A percentile compares a stretch with the other conserved stretches of the same genome.
Conservation (phyloP, 2,797 vertebrate genomes). For the Otolemur crassicaudatus region DNA sequence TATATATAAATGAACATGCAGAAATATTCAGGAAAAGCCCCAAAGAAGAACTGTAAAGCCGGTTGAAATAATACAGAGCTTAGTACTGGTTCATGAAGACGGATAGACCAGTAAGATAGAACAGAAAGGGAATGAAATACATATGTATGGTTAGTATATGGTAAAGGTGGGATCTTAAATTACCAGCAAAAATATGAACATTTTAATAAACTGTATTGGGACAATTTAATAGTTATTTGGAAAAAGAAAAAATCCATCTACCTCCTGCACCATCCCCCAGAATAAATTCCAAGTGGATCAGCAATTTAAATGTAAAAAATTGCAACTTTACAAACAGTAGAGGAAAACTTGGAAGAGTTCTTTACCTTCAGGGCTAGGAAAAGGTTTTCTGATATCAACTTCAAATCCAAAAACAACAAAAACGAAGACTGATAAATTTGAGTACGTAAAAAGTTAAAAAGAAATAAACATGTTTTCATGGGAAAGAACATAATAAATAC, state of each 20-base stretch:
- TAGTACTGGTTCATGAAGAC: not conserved
- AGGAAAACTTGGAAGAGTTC: not conserved
- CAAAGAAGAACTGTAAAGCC: not conserved
- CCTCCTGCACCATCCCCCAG: not conserved
- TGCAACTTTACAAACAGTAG: not conserved
- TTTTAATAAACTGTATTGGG: not conserved
- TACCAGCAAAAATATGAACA: not conserved
- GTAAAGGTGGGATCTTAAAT: not conserved
- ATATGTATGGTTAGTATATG: not conserved
- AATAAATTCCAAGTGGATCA: not conserved
- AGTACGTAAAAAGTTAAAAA: not conserved
- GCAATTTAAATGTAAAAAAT: conserved; percentile 9
- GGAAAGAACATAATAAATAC: not conserved
- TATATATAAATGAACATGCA: not conserved
- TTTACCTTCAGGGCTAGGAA: not conserved
- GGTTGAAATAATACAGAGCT: not conserved
- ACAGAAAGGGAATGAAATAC: not conserved
- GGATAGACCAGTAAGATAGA: not conserved
- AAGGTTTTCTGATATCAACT: not conserved
- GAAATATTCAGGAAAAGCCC: not conserved
- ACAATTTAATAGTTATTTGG: not conserved
- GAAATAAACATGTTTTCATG: not conserved
- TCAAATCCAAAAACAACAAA: not conserved
- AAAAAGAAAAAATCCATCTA: not conserved
- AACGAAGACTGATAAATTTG: not conserved